Evolutionary conservation across 23 tunicate genomes (phyloP), one percentile per base, ranked within the genome.

Genomic region (Oikopleura vanhoeffeni): DNA sequence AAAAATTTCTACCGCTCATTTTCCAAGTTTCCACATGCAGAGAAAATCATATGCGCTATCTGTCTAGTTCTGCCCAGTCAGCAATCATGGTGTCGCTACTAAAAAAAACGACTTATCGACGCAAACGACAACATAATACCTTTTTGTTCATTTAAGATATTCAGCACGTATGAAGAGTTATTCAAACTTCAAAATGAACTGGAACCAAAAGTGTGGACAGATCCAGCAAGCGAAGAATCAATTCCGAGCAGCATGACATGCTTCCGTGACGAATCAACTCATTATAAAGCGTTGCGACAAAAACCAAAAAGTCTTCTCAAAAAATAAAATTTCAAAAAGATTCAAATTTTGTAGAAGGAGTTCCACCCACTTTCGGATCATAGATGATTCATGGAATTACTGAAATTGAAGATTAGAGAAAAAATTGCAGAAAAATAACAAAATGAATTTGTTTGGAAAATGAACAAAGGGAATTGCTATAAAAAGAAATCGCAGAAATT

Each of bases 221-320:
- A 71, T 71, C 32, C 79, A 71, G 32, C 79, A 71, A n/a, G 35
- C 79, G 32, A 71, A 38, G 32, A 71, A 18, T 24, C 38, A 38
- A 71, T 30, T 71, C 32, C 79, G 4, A 71, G 38, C 79, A 71
- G 35, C 79, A 71, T 32, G 79, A 71, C 38, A 71, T 71, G 79
- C 36, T 38, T 30, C 35, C 32, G 38, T 2, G 79, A 3, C 36
- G 32, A 38, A 71, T 71, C 38, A 30, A 18, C 27, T 71, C 79
- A 33, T 38, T 71, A 18, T 30, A 28, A 2, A 2, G 34, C 35
- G 3, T 2, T 18, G 32, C 32, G 4, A 71, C 27, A 71, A 28
- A 18, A 2, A 33, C 32, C 27, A 24, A n/a, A n/a, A n/a, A 49
- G 24, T 49, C 64, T 49, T 49, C 64, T 13, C 64, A 13, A 24